phyloP scores from a whole-genome alignment of 2,113 vertebrate genomes.

The Rhea pennata region DNA sequence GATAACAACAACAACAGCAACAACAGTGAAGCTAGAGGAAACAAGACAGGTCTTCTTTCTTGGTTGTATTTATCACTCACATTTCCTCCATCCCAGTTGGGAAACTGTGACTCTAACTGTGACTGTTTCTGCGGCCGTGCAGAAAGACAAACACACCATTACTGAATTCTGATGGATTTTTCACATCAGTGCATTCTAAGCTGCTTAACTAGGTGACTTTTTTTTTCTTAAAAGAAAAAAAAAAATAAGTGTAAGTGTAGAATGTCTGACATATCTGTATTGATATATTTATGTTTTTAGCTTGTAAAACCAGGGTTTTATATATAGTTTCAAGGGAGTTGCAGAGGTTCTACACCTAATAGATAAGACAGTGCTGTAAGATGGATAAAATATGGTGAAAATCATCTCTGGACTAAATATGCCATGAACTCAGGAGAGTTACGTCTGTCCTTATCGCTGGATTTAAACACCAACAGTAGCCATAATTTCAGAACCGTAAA shows the following conservation, averaged over 20 bases:
- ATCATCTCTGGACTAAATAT: background rate
- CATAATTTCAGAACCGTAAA: constrained; percentile 41
- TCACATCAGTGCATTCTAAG: constrained; percentile 8
- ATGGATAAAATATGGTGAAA: constrained; percentile 9
- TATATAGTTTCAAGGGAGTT: background rate
- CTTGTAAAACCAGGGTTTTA: background rate
- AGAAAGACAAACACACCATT: background rate
- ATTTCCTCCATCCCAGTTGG: accelerated
- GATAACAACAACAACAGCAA: no score
- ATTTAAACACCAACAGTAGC: constrained; percentile 29
- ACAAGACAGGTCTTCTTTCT: background rate
- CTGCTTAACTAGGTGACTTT: background rate
- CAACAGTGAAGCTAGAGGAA: background rate
- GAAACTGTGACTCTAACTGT: background rate
- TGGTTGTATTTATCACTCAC: background rate
- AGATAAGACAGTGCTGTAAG: background rate
- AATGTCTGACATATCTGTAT: background rate
- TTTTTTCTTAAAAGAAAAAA: background rate
- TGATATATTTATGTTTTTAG: background rate
- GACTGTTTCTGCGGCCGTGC: constrained; percentile 8
- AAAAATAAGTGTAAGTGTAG: background rate
- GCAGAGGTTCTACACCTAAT: background rate
- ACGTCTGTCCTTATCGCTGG: background rate
- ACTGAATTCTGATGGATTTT: constrained; percentile 18
- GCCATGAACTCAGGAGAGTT: background rate